A percentile compares a stretch with the other conserved stretches of the same genome.
Evolutionary conservation across 2,888 invertebrate genomes (phyloP).

Genomic region (Tipula vernalis): DNA sequence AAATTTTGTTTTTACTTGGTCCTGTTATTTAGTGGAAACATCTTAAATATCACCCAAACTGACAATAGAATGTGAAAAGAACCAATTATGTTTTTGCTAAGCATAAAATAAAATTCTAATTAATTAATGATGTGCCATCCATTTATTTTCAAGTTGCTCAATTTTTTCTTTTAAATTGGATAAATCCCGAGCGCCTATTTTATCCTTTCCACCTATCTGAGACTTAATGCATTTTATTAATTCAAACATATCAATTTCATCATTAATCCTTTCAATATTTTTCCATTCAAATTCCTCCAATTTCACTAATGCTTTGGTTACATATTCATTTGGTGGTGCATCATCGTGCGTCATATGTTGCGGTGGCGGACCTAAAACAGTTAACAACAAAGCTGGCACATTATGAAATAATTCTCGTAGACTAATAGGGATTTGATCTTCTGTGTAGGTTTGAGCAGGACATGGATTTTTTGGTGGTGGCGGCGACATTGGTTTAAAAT

Average conservation of each 20-base stretch:
- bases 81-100: too few relatives aligned
- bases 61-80: too few relatives aligned
- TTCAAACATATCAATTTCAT: neutral
- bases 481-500: neutral
- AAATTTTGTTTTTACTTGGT: too few relatives aligned
- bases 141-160: neutral
- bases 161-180: neutral
- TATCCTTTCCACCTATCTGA: neutral
- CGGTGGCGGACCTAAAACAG: neutral
- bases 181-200: neutral
- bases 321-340: neutral
- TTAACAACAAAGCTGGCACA: neutral
- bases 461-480: neutral
- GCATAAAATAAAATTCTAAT: too few relatives aligned
- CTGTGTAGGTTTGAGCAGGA: neutral
- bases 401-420: neutral
- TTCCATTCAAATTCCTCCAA: neutral
- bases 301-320: neutral
- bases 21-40: too few relatives aligned
- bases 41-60: too few relatives aligned
- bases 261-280: neutral
- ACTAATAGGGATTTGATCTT: neutral
- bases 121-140: neutral
- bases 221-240: neutral
- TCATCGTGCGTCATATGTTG: neutral